Evolutionary conservation across 92 coral and sea anemone genomes (phyloP).

Genomic region (Phenganax subtilis): DNA sequence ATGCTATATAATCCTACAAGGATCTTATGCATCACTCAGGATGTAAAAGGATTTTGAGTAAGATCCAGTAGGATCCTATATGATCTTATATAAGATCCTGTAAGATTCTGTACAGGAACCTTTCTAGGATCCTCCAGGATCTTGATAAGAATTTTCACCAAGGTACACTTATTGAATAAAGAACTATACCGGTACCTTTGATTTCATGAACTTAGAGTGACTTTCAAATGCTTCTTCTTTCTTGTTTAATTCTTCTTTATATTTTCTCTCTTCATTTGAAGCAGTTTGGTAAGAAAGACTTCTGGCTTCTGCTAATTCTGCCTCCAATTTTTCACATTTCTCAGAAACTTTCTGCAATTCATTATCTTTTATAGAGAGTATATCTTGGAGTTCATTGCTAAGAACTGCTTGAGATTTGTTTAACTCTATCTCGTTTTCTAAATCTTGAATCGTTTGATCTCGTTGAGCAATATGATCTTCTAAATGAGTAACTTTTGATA

Average conservation of each 20-base stretch:
- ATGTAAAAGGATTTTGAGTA: too few relatives aligned
- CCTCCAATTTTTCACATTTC: constrained; percentile 61
- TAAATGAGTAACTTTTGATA: constrained; percentile 30
- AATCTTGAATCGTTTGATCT: constrained; percentile 28
- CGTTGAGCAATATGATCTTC: constrained; percentile 33
- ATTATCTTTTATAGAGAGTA: constrained; percentile 26
- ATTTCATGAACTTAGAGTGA: constrained; percentile 91
- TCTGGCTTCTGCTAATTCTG: constrained; percentile 65
- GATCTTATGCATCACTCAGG: too few relatives aligned
- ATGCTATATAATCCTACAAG: too few relatives aligned
- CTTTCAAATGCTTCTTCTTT: constrained; percentile 94
- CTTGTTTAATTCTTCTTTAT: constrained; percentile 69
- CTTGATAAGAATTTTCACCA: too few relatives aligned
- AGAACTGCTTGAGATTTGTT: constrained; percentile 26
- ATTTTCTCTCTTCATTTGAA: constrained; percentile 57
- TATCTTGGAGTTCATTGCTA: constrained; percentile 38
- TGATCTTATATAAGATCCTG: too few relatives aligned
- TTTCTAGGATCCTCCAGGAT: too few relatives aligned
- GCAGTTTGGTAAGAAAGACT: constrained; percentile 49
- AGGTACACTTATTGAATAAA: background rate
- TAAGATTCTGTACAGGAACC: too few relatives aligned
- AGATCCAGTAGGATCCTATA: too few relatives aligned
- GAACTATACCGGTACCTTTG: constrained; percentile 59
- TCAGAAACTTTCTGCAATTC: constrained; percentile 38
- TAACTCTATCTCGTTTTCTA: constrained; percentile 28